These are phyloP conservation scores for Epistrophella euchroma DNA, from an alignment of 2,888 invertebrate genomes.

Conservation along the genomic window DNA sequence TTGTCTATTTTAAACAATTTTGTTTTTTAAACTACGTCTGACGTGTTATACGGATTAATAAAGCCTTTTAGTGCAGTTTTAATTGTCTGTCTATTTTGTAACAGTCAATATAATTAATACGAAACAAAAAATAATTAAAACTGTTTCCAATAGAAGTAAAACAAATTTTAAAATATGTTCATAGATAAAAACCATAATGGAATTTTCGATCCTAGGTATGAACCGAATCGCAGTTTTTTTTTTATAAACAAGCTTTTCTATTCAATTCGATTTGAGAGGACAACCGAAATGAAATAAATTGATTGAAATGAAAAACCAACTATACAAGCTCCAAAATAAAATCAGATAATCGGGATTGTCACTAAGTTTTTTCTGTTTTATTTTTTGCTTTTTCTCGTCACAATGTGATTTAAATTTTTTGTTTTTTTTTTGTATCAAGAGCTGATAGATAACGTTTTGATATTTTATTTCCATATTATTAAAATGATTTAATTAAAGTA, in stretches of 20 bases:
- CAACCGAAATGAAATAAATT: constrained; percentile 51
- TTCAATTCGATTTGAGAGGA: constrained; percentile 54
- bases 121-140: constrained; percentile 30
- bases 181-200: constrained; percentile 7
- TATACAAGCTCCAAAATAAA: background rate
- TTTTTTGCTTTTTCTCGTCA: background rate
- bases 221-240: constrained; percentile 38
- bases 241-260: constrained; percentile 44
- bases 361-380: background rate
- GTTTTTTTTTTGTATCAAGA: constrained; percentile 4
- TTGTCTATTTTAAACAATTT: constrained; percentile 30
- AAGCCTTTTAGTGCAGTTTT: constrained; percentile 26
- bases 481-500: background rate
- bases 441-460: background rate
- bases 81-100: constrained; percentile 14
- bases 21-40: constrained; percentile 20
- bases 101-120: constrained; percentile 46
- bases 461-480: background rate
- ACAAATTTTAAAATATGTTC: background rate
- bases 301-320: constrained; percentile 46
- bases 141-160: constrained; percentile 15
- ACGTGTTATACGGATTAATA: background rate
- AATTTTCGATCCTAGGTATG: background rate
- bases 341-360: constrained; percentile 19
- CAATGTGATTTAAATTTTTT: background rate